Conservation (phyloP, 2,888 invertebrate genomes). For the Boloria selene region DNA sequence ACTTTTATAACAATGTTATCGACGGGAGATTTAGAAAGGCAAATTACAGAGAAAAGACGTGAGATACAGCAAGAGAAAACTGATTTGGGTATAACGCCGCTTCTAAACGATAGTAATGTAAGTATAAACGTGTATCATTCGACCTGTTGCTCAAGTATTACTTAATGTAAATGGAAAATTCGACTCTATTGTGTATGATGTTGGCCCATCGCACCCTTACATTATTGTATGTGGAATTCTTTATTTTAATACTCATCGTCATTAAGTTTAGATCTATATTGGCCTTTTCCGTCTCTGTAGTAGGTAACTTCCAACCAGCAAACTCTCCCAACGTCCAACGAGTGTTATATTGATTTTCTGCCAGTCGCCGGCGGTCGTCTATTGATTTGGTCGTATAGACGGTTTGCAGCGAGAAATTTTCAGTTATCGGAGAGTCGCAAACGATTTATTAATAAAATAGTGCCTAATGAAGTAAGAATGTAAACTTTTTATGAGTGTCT, state of each 20-base stretch:
- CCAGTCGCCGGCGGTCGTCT: conserved; percentile 32
- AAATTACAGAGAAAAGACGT: conserved; percentile 72
- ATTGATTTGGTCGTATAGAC: conserved; percentile 28
- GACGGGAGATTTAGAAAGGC: conserved; percentile 65
- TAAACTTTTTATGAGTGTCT: conserved; percentile 5
- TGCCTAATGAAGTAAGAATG: neutral
- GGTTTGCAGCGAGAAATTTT: conserved; percentile 16
- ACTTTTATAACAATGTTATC: conserved; percentile 68
- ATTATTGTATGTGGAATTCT: neutral
- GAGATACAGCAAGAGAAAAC: conserved; percentile 73
- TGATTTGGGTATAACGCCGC: conserved; percentile 51
- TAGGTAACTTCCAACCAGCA: conserved; percentile 28
- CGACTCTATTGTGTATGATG: conserved; percentile 22
- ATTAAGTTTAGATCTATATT: conserved; percentile 6
- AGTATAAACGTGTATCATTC: conserved; percentile 40
- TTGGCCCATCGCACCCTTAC: neutral
- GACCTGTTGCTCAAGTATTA: conserved; percentile 41
- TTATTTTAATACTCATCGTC: neutral
- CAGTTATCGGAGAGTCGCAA: conserved; percentile 4
- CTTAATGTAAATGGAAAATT: conserved; percentile 18
- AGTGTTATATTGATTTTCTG: conserved; percentile 31
- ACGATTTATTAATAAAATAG: neutral
- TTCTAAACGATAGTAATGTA: conserved; percentile 44
- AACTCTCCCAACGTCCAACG: conserved; percentile 8
- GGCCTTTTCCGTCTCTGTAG: neutral